Evolutionary conservation across 2,113 vertebrate species (phyloP).

Genomic region (Chionodraco myersi): DNA sequence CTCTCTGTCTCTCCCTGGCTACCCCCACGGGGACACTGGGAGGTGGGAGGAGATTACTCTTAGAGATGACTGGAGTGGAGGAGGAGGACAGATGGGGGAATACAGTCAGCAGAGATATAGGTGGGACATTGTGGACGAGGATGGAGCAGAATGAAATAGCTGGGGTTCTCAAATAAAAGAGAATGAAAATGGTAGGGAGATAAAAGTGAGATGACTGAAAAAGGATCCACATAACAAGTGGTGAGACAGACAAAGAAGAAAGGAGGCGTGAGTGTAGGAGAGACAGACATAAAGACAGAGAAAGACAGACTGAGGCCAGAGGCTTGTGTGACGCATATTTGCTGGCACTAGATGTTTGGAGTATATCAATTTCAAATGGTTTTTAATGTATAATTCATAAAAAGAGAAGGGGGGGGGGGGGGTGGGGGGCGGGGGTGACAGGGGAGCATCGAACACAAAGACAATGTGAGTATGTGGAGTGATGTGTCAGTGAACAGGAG

Average conservation of each 20-base stretch:
- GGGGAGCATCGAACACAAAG: slow-evolving; percentile 38
- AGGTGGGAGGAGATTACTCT: slow-evolving; percentile 78
- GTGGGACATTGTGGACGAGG: slow-evolving; percentile 43
- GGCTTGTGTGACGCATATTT: slow-evolving; percentile 70
- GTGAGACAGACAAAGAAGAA: slow-evolving; percentile 37
- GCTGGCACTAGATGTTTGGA: slow-evolving; percentile 65
- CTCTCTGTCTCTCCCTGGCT: slow-evolving; percentile 29
- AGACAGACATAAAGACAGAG: slow-evolving; percentile 47
- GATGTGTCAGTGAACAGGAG: slow-evolving; percentile 48
- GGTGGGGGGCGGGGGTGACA: slow-evolving; percentile 6
- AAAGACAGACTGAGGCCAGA: slow-evolving; percentile 47
- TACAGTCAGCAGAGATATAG: slow-evolving; percentile 57
- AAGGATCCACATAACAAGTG: slow-evolving; percentile 47
- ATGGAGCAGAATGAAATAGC: slow-evolving; percentile 47
- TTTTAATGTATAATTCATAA: slow-evolving; percentile 81
- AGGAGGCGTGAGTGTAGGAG: slow-evolving; percentile 27
- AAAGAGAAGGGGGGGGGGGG: slow-evolving; percentile 27
- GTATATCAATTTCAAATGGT: slow-evolving; percentile 57
- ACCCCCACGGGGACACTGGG: slow-evolving; percentile 55
- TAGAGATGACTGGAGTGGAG: slow-evolving; percentile 70
- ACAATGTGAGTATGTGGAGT: slow-evolving; percentile 49
- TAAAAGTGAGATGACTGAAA: slow-evolving; percentile 50
- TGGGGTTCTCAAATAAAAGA: slow-evolving; percentile 18
- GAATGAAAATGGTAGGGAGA: slow-evolving; percentile 42
- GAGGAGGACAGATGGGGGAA: slow-evolving; percentile 65